Evolutionary conservation across 2,113 vertebrate species (phyloP), one percentile per base, ranked within the genome.

Genomic region (Corvus hawaiiensis): DNA sequence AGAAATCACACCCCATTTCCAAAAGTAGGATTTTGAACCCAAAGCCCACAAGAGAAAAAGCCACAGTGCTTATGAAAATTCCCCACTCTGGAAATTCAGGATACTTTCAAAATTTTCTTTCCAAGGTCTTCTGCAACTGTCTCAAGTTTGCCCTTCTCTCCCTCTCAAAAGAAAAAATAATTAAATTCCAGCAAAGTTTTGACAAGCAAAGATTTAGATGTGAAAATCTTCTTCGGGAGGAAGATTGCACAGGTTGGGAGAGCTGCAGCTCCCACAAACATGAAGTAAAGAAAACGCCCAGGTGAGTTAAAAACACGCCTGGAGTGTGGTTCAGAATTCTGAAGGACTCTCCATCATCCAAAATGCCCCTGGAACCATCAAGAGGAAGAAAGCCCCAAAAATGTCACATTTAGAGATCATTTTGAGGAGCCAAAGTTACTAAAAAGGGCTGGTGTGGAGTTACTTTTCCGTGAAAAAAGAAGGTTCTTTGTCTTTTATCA

Each of bases 241-340:
- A 56, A 79, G 83, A 83, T 75, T 72, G 27, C 69, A 37, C 7
- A 19, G 55, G 15, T 19, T 41, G 74, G 7, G 71, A 46, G 46
- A 79, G 56, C 87, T 49, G n/a, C 33, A 81, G 26, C 43, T 69
- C 63, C 41, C 55, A 12, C 30, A 27, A 37, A 64, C 52, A 64
- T 6, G 3, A n/a, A 76, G 4, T 0, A 28, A 62, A 33, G 9
- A 2, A 8, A 16, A 52, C 7, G 56, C 61, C 15, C 3, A 16
- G 27, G 21, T 19, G 32, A 27, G 33, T 22, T 61, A 17, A 69
- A 81, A n/a, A 0, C 1, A 51, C 6, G 7, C 10, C 72, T 49
- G 54, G 49, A 55, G 9, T 7, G 32, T 68, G 24, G 11, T 16
- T 46, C 54, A 7, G 35, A 49, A 33, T 21, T 30, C 23, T n/a